phyloP scores from a whole-genome alignment of 2,888 invertebrate species.

The Sphinx pinastri region DNA sequence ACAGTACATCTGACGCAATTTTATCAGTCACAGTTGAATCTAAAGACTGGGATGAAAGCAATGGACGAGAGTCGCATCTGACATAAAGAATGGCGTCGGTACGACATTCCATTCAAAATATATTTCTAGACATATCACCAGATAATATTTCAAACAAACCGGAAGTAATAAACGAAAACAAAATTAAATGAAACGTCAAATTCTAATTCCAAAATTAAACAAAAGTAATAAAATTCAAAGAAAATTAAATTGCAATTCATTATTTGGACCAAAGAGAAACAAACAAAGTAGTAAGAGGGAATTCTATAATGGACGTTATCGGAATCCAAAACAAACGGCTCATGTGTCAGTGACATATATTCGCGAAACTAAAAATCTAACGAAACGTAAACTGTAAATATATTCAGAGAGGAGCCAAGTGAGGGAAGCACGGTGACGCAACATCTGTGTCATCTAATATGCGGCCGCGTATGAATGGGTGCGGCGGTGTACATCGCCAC shows the following conservation, averaged over 20 bases:
- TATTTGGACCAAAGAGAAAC: neutral
- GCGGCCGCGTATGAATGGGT: constrained; percentile 14
- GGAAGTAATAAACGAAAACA: no score
- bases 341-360: constrained; percentile 14
- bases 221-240: neutral
- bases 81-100: no score
- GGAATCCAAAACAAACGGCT: neutral
- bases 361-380: constrained; percentile 7
- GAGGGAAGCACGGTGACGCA: constrained; percentile 20
- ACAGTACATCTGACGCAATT: no score
- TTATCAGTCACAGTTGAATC: no score
- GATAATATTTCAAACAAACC: no score
- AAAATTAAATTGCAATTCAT: neutral
- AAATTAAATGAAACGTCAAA: neutral
- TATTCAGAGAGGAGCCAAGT: constrained; percentile 1
- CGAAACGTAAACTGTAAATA: neutral
- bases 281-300: neutral
- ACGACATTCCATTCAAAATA: no score
- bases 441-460: constrained; percentile 18
- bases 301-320: no score
- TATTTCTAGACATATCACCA: no score
- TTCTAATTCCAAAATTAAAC: neutral
- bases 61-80: no score
- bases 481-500: neutral
- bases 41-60: no score